A percentile compares a stretch with the other conserved stretches of the same genome.
These are phyloP conservation scores for Eubasilissa regina DNA, from an alignment of 1,140 invertebrate species.

Conservation along the genomic window DNA sequence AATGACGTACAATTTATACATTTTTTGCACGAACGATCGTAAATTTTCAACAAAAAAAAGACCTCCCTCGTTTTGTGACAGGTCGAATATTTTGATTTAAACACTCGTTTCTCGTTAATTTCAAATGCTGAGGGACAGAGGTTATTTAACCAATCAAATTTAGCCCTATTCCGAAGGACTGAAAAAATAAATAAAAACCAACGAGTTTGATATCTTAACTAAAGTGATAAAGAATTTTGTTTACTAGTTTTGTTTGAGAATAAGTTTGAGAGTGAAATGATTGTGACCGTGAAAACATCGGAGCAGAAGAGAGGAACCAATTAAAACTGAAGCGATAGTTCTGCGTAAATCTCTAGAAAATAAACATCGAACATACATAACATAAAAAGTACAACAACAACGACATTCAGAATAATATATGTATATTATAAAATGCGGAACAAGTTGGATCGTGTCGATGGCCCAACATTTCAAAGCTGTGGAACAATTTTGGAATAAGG, in stretches of 20 bases:
- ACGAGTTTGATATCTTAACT: background rate
- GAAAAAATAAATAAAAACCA: background rate
- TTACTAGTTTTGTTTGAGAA: background rate
- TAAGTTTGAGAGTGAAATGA: background rate
- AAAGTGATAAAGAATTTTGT: no score
- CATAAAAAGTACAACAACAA: conserved; percentile 37
- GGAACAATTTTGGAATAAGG: conserved; percentile 21
- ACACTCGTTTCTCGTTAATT: background rate
- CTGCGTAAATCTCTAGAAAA: conserved; percentile 39
- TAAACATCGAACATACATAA: conserved; percentile 28
- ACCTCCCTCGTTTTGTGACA: no score
- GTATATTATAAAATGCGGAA: conserved; percentile 4
- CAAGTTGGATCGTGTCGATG: background rate
- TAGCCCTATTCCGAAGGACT: background rate
- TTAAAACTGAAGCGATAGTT: conserved; percentile 34
- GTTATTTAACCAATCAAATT: background rate
- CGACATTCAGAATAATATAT: conserved; percentile 27
- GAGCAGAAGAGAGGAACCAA: conserved; percentile 5
- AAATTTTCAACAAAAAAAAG: no score
- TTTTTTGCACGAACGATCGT: conserved; percentile 7
- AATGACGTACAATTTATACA: conserved; percentile 1
- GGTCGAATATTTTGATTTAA: background rate
- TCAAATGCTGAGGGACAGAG: no score
- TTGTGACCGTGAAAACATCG: conserved; percentile 7
- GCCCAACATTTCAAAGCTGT: conserved; percentile 18